A percentile compares a stretch with the other conserved stretches of the same genome.
Conservation (phyloP, 2,113 vertebrate species). For the Clarias gariepinus region DNA sequence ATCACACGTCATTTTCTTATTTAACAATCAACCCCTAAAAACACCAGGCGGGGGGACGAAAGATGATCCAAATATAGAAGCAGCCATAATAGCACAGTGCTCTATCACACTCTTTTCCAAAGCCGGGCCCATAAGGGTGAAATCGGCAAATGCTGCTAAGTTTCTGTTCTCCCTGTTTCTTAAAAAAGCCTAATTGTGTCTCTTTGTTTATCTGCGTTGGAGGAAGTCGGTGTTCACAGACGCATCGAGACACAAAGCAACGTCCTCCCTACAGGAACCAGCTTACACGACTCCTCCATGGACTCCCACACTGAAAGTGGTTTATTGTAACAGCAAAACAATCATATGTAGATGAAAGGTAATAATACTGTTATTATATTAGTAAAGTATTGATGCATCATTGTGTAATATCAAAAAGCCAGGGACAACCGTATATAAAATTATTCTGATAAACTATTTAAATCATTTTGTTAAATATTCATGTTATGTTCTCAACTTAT, state of each 20-base stretch:
- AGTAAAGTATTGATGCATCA: not conserved
- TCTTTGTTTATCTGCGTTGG: conserved; percentile 28
- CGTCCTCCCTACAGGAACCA: conserved; percentile 6
- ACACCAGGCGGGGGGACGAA: conserved; percentile 74
- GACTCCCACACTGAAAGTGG: conserved; percentile 12
- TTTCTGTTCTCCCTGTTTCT: conserved; percentile 59
- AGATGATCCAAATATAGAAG: conserved; percentile 77
- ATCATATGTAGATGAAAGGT: not conserved
- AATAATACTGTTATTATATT: not conserved
- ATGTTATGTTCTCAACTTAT: not conserved
- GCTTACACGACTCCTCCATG: conserved; percentile 30
- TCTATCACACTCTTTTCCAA: conserved; percentile 20
- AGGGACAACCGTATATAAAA: not conserved
- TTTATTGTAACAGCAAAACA: conserved; percentile 10
- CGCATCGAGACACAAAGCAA: conserved; percentile 18
- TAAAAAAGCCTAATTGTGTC: conserved; percentile 30
- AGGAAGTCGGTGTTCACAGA: not conserved
- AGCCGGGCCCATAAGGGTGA: conserved; percentile 9
- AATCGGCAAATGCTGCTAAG: conserved; percentile 58
- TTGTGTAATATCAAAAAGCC: not conserved
- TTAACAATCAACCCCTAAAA: conserved; percentile 81
- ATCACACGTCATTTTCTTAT: conserved; percentile 78
- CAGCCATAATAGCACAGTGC: conserved; percentile 71
- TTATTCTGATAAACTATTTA: not conserved
- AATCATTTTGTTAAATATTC: not conserved